Conservation (phyloP, 2,888 invertebrate species). For the Diarsia mendica region DNA sequence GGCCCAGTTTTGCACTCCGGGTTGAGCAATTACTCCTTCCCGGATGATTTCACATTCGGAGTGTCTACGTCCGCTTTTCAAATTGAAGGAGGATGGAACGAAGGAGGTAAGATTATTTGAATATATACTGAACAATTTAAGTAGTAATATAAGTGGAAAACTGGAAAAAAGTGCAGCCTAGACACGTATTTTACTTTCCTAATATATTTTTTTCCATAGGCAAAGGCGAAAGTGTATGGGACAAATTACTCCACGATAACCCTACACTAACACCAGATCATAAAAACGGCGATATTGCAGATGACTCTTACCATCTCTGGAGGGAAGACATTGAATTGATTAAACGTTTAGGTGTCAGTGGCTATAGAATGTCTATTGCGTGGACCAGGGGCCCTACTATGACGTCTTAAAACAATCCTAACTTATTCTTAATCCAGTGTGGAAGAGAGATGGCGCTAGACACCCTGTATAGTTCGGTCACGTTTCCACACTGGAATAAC, state of each 20-base stretch:
- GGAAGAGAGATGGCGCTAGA: too few species aligned
- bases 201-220: conserved; percentile 77
- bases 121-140: not conserved
- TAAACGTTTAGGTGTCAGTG: conserved; percentile 9
- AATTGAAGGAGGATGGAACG: conserved; percentile 91
- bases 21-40: conserved; percentile 85
- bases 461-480: too few species aligned
- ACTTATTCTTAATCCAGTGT: too few species aligned
- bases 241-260: conserved; percentile 87
- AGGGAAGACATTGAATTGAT: conserved; percentile 73
- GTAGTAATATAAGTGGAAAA: not conserved
- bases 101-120: conserved; percentile 76
- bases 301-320: conserved; percentile 92
- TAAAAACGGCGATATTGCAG: conserved; percentile 92
- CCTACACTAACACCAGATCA: conserved; percentile 88
- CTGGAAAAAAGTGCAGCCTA: not conserved
- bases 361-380: conserved; percentile 23
- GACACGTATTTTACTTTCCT: not conserved
- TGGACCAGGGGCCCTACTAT: too few species aligned
- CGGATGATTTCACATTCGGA: conserved; percentile 90
- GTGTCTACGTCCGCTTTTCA: conserved; percentile 91
- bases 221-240: conserved; percentile 92
- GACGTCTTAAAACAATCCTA: too few species aligned
- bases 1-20: conserved; percentile 69
- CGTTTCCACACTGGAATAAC: too few species aligned